Evolutionary conservation across 2,113 vertebrate species (phyloP).

Genomic region (Labeo rohita): DNA sequence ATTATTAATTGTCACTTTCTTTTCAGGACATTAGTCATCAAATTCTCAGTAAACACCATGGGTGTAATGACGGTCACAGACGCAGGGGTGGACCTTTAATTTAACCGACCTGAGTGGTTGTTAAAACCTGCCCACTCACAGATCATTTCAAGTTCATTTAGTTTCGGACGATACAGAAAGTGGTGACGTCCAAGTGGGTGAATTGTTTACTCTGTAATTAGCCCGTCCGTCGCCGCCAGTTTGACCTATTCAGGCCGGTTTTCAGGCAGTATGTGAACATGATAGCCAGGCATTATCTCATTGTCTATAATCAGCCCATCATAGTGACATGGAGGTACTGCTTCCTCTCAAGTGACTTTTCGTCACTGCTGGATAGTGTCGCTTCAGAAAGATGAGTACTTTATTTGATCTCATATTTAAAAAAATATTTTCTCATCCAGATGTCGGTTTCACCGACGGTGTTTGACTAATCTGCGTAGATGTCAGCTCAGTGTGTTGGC

Average conservation of each 20-base stretch:
- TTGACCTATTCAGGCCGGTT: conserved; percentile 13
- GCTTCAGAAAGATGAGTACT: neutral
- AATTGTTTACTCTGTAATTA: conserved; percentile 16
- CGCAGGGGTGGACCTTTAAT: conserved; percentile 9
- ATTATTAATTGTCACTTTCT: conserved; percentile 21
- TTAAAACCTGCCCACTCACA: conserved; percentile 20
- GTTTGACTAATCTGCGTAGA: conserved; percentile 22
- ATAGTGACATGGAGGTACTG: neutral
- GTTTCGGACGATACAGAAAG: neutral
- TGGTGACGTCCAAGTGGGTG: conserved; percentile 6
- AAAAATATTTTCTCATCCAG: neutral
- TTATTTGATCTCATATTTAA: conserved; percentile 1
- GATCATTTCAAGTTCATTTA: conserved; percentile 18
- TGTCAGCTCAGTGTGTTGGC: conserved; percentile 27
- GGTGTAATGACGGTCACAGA: conserved; percentile 3
- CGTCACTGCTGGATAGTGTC: neutral
- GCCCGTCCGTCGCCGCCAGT: neutral
- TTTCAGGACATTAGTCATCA: conserved; percentile 7
- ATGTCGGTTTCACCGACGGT: neutral
- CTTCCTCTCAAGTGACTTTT: neutral
- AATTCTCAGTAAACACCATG: conserved; percentile 10
- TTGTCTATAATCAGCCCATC: conserved; percentile 21
- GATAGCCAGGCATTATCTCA: conserved; percentile 20
- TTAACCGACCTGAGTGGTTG: neutral
- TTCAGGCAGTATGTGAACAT: neutral